Evolutionary conservation across 2,888 invertebrate genomes (phyloP).

Genomic region (Plebejus anna): DNA sequence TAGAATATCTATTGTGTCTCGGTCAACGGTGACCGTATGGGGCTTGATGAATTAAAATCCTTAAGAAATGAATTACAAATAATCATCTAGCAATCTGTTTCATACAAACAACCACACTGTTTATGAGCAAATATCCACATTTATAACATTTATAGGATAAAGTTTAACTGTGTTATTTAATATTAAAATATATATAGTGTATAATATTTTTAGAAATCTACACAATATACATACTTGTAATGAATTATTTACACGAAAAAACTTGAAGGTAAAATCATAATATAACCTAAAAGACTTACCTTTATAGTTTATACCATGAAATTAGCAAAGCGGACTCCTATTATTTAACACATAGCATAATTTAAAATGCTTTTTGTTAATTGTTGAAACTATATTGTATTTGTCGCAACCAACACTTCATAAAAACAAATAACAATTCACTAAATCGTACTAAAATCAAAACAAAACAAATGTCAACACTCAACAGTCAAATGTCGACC

Average conservation of each 20-base stretch:
- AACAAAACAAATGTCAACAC: background rate
- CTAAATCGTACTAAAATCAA: background rate
- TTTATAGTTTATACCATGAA: background rate
- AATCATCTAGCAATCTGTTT: too few species aligned
- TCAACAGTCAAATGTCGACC: background rate
- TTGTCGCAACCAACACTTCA: background rate
- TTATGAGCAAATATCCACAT: background rate
- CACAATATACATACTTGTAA: background rate
- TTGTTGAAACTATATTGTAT: background rate
- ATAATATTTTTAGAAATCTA: background rate
- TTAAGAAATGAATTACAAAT: too few species aligned
- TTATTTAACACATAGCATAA: background rate
- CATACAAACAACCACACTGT: background rate
- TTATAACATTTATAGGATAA: background rate
- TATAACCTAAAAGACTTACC: background rate
- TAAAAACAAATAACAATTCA: background rate
- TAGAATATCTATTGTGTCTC: too few species aligned
- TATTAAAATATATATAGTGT: background rate
- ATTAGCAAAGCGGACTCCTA: background rate
- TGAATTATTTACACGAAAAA: background rate
- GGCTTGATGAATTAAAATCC: too few species aligned
- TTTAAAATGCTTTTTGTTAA: background rate
- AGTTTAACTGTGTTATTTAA: background rate
- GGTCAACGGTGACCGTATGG: too few species aligned
- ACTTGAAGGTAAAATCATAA: background rate